A percentile compares a stretch with the other conserved stretches of the same genome.
Conservation (phyloP, 2,888 invertebrate genomes). For the Oxycera nigricornis region DNA sequence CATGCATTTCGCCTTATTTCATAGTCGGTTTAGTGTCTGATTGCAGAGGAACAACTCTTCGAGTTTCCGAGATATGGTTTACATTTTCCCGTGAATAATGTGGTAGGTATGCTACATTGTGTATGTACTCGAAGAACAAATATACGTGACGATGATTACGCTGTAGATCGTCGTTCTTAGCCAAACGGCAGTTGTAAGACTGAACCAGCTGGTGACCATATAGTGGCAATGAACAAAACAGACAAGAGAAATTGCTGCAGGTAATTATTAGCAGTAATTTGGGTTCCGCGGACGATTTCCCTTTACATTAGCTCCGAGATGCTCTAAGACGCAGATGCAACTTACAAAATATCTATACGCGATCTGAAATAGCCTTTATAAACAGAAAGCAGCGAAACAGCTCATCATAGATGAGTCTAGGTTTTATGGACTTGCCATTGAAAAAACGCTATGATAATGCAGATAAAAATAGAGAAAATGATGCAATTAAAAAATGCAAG, state of each 20-base stretch:
- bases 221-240: background rate
- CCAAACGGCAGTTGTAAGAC: background rate
- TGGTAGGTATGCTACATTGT: constrained; percentile 22
- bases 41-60: background rate
- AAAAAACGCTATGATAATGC: no score
- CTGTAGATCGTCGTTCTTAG: background rate
- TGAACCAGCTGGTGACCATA: background rate
- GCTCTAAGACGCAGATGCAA: no score
- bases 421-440: no score
- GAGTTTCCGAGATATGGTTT: constrained; percentile 3
- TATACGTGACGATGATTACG: background rate
- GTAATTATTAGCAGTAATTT: no score
- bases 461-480: no score
- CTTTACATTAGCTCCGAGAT: no score
- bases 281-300: no score
- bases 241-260: background rate
- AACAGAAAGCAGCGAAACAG: no score
- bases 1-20: background rate
- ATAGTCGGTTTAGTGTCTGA: background rate
- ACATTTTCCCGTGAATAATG: constrained; percentile 30
- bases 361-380: no score
- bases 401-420: no score
- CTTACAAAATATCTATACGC: no score
- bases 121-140: constrained; percentile 1
- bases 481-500: no score